Evolutionary conservation across 2,888 invertebrate species (phyloP).

Genomic region (Tridacna gigas): DNA sequence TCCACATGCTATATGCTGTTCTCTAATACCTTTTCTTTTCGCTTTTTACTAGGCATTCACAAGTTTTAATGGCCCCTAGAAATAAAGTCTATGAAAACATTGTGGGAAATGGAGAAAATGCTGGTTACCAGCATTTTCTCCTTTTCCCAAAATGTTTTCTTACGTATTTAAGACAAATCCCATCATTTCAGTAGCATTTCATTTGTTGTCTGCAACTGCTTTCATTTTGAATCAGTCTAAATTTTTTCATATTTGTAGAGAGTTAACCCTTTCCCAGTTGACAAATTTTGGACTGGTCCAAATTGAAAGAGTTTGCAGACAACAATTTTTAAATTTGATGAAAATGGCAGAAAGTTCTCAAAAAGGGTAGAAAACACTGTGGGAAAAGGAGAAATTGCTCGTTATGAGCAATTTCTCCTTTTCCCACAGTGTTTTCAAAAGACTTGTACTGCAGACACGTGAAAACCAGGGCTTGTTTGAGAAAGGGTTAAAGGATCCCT

Average conservation of each 20-base stretch:
- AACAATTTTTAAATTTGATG: too few relatives aligned
- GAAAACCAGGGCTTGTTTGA: neutral
- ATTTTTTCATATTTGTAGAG: too few relatives aligned
- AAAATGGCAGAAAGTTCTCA: neutral
- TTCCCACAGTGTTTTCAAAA: neutral
- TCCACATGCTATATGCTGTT: neutral
- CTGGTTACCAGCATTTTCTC: neutral
- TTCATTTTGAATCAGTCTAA: too few relatives aligned
- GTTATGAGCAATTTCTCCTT: neutral
- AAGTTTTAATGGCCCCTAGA: neutral
- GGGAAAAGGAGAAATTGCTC: neutral
- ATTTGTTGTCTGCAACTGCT: too few relatives aligned
- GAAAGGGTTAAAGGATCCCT: constrained; percentile 1
- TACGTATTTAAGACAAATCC: neutral
- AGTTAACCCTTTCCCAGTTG: too few relatives aligned
- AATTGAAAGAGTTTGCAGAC: too few relatives aligned
- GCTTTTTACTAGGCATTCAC: too few relatives aligned
- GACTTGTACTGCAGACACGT: neutral
- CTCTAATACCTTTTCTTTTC: too few relatives aligned
- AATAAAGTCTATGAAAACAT: neutral
- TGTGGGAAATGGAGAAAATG: neutral
- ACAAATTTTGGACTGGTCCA: too few relatives aligned
- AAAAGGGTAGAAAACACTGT: neutral
- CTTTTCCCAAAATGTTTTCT: neutral
- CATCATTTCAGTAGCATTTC: too few relatives aligned